A percentile compares a stretch with the other conserved stretches of the same genome.
Conservation (phyloP, 2,797 vertebrate genomes). For the Mus minutoides region DNA sequence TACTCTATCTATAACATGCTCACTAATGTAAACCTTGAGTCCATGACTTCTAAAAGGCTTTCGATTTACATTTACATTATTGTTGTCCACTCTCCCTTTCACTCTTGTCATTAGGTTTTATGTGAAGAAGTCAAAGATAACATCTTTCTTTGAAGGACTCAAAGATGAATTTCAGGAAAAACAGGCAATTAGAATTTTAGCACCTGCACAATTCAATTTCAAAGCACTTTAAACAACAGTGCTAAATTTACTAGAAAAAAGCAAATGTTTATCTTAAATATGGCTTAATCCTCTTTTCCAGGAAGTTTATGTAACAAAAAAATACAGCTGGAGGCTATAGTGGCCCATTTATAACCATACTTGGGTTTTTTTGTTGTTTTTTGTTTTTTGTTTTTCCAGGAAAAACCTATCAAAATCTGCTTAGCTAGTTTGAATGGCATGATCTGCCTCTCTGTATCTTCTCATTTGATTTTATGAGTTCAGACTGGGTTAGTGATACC, state of each 20-base stretch:
- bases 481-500: constrained; percentile 57
- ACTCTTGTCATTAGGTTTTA: constrained; percentile 54
- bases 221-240: constrained; percentile 76
- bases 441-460: constrained; percentile 78
- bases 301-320: constrained; percentile 78
- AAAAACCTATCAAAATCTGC: constrained; percentile 86
- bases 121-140: constrained; percentile 65
- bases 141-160: constrained; percentile 66
- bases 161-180: constrained; percentile 67
- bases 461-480: constrained; percentile 83
- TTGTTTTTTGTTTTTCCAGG: constrained; percentile 56
- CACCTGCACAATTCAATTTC: constrained; percentile 79
- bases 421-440: constrained; percentile 83
- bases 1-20: background rate
- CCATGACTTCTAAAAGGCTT: constrained; percentile 33
- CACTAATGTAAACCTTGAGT: constrained; percentile 16
- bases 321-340: constrained; percentile 81
- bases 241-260: constrained; percentile 80
- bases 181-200: constrained; percentile 77
- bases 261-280: constrained; percentile 76
- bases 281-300: constrained; percentile 79
- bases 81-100: constrained; percentile 38
- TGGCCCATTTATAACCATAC: constrained; percentile 84
- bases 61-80: constrained; percentile 66
- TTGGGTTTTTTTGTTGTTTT: constrained; percentile 79